phyloP scores from a whole-genome alignment of 1,140 invertebrate genomes.

The Hycleus cichorii region DNA sequence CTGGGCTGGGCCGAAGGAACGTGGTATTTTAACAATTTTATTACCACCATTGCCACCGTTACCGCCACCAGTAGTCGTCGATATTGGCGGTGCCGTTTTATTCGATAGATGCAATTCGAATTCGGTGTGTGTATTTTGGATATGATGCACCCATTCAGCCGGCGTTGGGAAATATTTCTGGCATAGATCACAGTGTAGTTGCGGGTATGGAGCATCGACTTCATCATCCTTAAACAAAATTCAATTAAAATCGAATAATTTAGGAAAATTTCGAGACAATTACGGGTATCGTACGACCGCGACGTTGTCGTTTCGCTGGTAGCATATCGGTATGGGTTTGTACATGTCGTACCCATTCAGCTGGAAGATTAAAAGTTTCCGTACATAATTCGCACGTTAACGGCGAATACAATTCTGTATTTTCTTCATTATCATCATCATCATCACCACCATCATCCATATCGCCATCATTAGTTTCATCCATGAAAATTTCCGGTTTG shows the following conservation, averaged over 20 bases:
- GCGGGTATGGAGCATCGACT: conserved; percentile 59
- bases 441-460: conserved; percentile 6
- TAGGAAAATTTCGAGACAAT: no score
- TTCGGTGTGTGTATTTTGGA: conserved; percentile 74
- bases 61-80: not conserved
- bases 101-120: conserved; percentile 74
- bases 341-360: conserved; percentile 72
- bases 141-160: conserved; percentile 75
- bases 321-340: conserved; percentile 60
- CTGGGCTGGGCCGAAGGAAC: conserved; percentile 40
- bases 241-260: not conserved
- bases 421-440: conserved; percentile 12
- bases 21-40: conserved; percentile 7
- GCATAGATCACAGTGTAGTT: conserved; percentile 69
- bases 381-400: conserved; percentile 75
- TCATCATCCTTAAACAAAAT: conserved; percentile 46
- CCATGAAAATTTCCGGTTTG: conserved; percentile 45
- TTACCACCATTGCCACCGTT: conserved; percentile 42
- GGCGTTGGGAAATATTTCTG: conserved; percentile 74
- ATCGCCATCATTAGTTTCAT: conserved; percentile 42
- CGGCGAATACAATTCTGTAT: conserved; percentile 57
- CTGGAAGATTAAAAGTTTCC: conserved; percentile 73
- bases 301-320: conserved; percentile 46
- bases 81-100: conserved; percentile 32
- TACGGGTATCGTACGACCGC: conserved; percentile 22